A percentile compares a stretch with the other conserved stretches of the same genome.
Conservation (phyloP, 2,113 vertebrate species). For the Megaptera novaeangliae region DNA sequence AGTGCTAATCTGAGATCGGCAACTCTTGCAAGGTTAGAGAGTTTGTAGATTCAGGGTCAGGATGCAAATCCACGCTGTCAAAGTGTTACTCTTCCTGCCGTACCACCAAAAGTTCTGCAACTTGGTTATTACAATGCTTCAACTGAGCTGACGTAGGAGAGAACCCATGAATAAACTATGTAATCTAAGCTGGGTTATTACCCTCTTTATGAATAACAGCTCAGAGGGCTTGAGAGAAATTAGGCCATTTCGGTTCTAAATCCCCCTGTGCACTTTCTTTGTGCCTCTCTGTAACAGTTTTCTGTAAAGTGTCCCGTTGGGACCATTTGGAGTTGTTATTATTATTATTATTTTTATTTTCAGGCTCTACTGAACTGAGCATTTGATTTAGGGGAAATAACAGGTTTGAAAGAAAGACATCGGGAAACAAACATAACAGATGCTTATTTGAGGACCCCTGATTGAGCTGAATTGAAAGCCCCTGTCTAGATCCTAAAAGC, state of each 20-base stretch:
- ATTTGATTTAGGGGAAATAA: slow-evolving; percentile 78
- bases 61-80: not conserved
- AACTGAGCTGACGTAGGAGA: not conserved
- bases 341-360: not conserved
- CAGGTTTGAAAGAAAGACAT: slow-evolving; percentile 71
- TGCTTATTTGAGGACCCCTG: slow-evolving; percentile 71
- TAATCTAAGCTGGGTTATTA: not conserved
- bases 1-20: not conserved
- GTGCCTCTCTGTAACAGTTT: slow-evolving; percentile 37
- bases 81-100: not conserved
- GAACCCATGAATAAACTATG: not conserved
- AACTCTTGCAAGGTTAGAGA: not conserved
- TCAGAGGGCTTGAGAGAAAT: slow-evolving; percentile 43
- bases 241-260: not conserved
- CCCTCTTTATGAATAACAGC: not conserved
- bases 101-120: not conserved
- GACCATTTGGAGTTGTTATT: slow-evolving; percentile 54
- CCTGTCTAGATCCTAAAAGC: slow-evolving; percentile 59
- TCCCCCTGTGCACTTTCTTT: not conserved
- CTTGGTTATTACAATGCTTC: not conserved
- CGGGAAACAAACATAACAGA: slow-evolving; percentile 73
- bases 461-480: slow-evolving; percentile 71
- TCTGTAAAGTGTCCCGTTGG: slow-evolving; percentile 62
- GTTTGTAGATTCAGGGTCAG: not conserved
- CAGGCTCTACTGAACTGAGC: slow-evolving; percentile 73